Conservation (phyloP, 2,888 invertebrate genomes). For the Lasioglossum morio region DNA sequence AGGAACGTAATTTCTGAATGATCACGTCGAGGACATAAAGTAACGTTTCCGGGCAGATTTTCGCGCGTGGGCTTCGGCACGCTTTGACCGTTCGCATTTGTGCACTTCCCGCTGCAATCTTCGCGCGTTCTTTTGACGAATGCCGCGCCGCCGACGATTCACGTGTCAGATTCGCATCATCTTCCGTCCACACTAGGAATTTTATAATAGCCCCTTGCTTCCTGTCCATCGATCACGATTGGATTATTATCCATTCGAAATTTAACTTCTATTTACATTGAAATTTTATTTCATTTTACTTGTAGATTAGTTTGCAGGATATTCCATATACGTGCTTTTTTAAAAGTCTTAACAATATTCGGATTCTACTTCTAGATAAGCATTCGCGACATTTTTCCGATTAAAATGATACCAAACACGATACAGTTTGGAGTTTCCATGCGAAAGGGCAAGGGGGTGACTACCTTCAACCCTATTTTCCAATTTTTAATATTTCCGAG, state of each 20-base stretch:
- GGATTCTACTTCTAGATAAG: no score
- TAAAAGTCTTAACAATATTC: no score
- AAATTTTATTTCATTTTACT: no score
- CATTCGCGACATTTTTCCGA: no score
- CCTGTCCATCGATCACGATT: not conserved
- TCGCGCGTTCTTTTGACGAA: conserved; percentile 45
- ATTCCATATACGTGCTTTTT: no score
- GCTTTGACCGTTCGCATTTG: conserved; percentile 62
- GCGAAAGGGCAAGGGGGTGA: no score
- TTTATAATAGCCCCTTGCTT: conserved; percentile 1
- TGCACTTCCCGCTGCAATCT: conserved; percentile 31
- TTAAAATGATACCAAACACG: no score
- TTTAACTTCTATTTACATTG: no score
- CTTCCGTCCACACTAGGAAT: not conserved
- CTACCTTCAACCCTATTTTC: no score
- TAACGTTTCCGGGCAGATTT: conserved; percentile 64
- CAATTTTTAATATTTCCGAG: no score
- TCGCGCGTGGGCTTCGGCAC: conserved; percentile 62
- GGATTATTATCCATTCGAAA: not conserved
- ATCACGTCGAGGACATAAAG: conserved; percentile 65
- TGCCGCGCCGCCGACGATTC: conserved; percentile 26
- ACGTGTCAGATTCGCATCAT: conserved; percentile 27
- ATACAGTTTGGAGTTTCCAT: no score
- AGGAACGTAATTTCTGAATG: conserved; percentile 52
- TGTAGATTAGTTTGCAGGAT: no score